A percentile compares a stretch with the other conserved stretches of the same genome.
Conservation (phyloP, 2,113 vertebrate species). For the Brienomyrus brachyistius region DNA sequence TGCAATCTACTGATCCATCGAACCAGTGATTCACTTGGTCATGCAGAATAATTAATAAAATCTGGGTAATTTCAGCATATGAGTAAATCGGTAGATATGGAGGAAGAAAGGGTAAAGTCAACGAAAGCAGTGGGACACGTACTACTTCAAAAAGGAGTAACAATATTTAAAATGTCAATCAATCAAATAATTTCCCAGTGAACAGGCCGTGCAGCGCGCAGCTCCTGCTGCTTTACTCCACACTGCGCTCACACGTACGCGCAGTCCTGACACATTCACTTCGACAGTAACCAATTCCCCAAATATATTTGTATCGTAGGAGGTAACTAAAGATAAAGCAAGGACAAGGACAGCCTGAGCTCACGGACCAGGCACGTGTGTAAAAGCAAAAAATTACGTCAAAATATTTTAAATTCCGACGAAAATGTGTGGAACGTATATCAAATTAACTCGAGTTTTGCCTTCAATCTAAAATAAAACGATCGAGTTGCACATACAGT, state of each 20-base stretch:
- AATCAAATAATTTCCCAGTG: neutral
- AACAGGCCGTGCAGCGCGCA: neutral
- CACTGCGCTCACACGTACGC: neutral
- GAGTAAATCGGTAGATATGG: neutral
- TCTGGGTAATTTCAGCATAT: neutral
- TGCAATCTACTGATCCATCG: neutral
- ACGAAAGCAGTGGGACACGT: neutral
- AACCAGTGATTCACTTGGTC: neutral
- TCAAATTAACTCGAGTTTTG: neutral
- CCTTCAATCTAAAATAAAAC: neutral
- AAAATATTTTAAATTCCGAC: neutral
- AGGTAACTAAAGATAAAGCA: neutral
- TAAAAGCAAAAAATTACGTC: neutral
- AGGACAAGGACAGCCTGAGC: neutral
- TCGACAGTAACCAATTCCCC: neutral
- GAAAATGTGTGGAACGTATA: neutral
- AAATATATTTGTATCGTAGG: neutral
- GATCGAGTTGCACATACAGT: too few species aligned
- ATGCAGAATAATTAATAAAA: neutral
- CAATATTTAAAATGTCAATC: neutral
- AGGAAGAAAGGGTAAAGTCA: neutral
- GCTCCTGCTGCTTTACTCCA: too few species aligned
- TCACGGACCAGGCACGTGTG: neutral
- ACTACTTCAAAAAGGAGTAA: neutral
- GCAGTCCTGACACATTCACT: neutral